Conservation (phyloP, 2,113 vertebrate genomes). For the Thermophis baileyi region DNA sequence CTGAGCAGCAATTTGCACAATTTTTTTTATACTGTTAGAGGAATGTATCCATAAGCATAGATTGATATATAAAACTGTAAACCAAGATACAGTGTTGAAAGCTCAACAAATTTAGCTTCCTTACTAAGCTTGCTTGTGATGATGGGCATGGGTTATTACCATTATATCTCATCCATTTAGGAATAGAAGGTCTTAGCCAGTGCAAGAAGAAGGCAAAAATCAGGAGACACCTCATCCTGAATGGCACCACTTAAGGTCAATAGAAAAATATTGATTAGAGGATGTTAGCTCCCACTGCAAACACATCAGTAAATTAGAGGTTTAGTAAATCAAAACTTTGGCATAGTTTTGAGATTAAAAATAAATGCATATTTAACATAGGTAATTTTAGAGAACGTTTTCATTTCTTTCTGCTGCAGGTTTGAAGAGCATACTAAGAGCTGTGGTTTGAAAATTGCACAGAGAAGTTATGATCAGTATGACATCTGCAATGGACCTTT, state of each 20-base stretch:
- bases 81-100: not conserved
- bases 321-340: not conserved
- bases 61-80: not conserved
- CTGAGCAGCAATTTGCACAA: not conserved
- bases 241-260: too few relatives aligned
- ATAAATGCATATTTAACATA: not conserved
- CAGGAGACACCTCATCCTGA: not conserved
- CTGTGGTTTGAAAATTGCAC: too few relatives aligned
- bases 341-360: not conserved
- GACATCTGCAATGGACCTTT: too few relatives aligned
- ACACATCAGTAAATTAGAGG: not conserved
- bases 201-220: not conserved
- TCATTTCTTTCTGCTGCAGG: too few relatives aligned
- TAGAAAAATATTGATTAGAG: not conserved
- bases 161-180: too few relatives aligned
- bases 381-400: not conserved
- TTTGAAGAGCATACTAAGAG: too few relatives aligned
- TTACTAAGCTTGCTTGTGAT: too few relatives aligned
- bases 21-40: too few relatives aligned
- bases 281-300: not conserved
- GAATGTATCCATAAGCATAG: not conserved
- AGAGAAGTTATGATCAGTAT: too few relatives aligned
- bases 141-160: too few relatives aligned
- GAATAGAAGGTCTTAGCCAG: not conserved
- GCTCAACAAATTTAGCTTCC: too few relatives aligned